Conservation (phyloP, 1,140 invertebrate genomes). For the Caligus rogercresseyi region DNA sequence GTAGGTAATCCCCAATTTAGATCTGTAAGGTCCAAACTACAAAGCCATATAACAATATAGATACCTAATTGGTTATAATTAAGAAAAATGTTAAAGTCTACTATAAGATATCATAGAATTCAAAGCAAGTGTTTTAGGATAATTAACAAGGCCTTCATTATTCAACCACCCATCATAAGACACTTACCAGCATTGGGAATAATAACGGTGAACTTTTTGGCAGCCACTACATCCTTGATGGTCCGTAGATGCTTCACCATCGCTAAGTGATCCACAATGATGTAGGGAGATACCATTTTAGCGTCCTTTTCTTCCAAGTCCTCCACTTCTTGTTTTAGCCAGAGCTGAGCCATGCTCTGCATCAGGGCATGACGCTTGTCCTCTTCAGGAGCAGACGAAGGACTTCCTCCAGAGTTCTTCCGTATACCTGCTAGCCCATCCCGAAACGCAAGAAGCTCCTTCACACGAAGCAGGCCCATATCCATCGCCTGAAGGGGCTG, state of each 20-base stretch:
- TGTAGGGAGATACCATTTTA: neutral
- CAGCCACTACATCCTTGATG: constrained; percentile 1
- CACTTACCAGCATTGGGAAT: constrained; percentile 1
- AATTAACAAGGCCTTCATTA: too few species aligned
- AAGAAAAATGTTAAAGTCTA: too few species aligned
- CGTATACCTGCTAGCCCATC: neutral
- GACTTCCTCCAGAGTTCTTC: neutral
- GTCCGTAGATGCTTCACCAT: neutral
- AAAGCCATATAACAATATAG: too few species aligned
- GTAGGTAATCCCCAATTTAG: too few species aligned
- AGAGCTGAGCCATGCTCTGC: constrained; percentile 10
- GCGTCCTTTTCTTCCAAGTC: constrained; percentile 2
- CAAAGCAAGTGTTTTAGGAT: too few species aligned
- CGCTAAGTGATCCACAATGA: constrained; percentile 9
- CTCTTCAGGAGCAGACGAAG: constrained; percentile 1
- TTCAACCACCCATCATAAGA: neutral
- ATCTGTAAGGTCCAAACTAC: too few species aligned
- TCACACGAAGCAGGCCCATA: neutral
- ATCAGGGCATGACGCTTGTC: constrained; percentile 6
- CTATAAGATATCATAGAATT: too few species aligned
- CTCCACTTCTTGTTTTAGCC: constrained; percentile 14
- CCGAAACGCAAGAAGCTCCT: neutral
- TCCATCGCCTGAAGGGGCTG: neutral
- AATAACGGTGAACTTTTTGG: constrained; percentile 15
- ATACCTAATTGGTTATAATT: too few species aligned